Percentiles rank a stretch among this genome's conserved stretches.
Conservation (phyloP, 2,888 invertebrate genomes). For the Synergus japonicus region DNA sequence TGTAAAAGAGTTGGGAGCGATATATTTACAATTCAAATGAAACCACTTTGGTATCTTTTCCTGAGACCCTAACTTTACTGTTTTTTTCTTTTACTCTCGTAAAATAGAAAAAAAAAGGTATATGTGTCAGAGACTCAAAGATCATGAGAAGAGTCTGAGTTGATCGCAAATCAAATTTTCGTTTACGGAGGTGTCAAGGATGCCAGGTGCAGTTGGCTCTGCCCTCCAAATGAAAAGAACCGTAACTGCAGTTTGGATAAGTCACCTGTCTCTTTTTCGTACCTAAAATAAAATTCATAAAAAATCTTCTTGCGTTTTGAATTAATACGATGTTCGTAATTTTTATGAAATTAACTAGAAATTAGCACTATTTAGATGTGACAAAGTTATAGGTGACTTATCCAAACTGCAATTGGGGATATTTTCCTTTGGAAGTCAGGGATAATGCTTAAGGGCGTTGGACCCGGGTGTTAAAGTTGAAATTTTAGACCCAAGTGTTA, state of each 20-base stretch:
- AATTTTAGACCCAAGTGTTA: too few relatives aligned
- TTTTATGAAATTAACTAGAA: too few relatives aligned
- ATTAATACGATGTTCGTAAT: background rate
- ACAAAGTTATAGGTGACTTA: too few relatives aligned
- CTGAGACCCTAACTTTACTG: background rate
- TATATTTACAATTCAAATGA: conserved; percentile 30
- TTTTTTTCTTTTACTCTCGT: background rate
- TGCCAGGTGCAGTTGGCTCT: background rate
- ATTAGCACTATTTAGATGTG: too few relatives aligned
- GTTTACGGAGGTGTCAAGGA: background rate
- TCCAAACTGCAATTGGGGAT: too few relatives aligned
- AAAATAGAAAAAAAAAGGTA: too few relatives aligned
- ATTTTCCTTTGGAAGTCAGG: too few relatives aligned
- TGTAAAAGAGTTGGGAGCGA: background rate
- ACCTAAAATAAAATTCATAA: too few relatives aligned
- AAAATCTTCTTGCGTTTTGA: background rate
- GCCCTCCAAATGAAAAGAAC: too few relatives aligned
- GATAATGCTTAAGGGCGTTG: too few relatives aligned
- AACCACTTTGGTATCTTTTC: conserved; percentile 30
- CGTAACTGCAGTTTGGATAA: background rate
- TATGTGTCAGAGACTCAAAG: conserved; percentile 7
- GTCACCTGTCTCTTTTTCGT: background rate
- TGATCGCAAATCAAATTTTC: conserved; percentile 22
- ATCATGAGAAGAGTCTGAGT: background rate
- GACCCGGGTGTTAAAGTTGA: too few relatives aligned